Evolutionary conservation across 2,797 vertebrate genomes (phyloP).

Genomic region (Xenentodon cancila): DNA sequence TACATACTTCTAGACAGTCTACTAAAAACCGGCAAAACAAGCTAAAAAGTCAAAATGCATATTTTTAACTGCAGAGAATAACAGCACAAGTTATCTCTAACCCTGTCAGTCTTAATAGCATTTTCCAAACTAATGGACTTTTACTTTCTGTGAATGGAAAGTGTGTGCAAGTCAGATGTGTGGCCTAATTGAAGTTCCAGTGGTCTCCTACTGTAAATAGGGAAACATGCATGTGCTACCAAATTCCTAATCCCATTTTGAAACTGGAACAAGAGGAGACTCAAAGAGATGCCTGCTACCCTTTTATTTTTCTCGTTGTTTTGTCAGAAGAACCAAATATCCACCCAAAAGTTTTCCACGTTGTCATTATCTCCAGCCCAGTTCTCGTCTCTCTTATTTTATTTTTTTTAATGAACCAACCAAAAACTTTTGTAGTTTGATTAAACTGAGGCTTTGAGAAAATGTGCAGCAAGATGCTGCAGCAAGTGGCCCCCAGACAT

Average conservation of each 20-base stretch:
- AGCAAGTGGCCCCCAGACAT: slow-evolving; percentile 43
- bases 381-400: slow-evolving; percentile 50
- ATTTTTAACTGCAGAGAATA: slow-evolving; percentile 21
- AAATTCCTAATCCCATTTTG: slow-evolving; percentile 64
- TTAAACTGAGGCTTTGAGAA: slow-evolving; percentile 61
- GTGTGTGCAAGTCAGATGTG: slow-evolving; percentile 39
- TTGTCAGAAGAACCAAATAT: slow-evolving; percentile 55
- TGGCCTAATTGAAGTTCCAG: slow-evolving; percentile 49
- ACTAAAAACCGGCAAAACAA: slow-evolving; percentile 19
- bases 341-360: slow-evolving; percentile 46
- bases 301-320: slow-evolving; percentile 46
- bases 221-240: slow-evolving; percentile 45
- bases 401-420: slow-evolving; percentile 46
- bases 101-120: slow-evolving; percentile 34
- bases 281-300: slow-evolving; percentile 46
- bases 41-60: slow-evolving; percentile 6
- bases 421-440: slow-evolving; percentile 69
- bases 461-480: slow-evolving; percentile 56
- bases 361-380: slow-evolving; percentile 62
- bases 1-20: neutral
- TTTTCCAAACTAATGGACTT: slow-evolving; percentile 21
- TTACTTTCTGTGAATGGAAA: slow-evolving; percentile 43
- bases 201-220: slow-evolving; percentile 43
- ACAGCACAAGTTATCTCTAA: slow-evolving; percentile 42
- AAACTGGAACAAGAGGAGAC: slow-evolving; percentile 48